Evolutionary conservation across 2,797 vertebrate species (phyloP).

Genomic region (Toxotes lorentzi): DNA sequence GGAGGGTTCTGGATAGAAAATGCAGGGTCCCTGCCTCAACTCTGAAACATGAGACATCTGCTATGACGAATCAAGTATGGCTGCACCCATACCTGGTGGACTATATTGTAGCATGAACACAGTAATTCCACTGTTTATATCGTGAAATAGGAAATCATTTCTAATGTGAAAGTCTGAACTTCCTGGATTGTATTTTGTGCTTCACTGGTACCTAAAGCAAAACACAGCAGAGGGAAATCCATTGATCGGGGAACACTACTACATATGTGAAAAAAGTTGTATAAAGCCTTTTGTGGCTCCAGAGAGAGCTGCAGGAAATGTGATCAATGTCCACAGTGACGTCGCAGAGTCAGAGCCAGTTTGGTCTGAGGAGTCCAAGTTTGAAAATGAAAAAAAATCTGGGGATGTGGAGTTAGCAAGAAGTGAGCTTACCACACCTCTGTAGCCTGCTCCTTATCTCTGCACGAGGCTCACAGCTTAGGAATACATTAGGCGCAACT

Average conservation of each 20-base stretch:
- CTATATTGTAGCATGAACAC: not conserved
- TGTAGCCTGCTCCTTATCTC: not conserved
- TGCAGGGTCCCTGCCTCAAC: not conserved
- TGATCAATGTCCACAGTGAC: not conserved
- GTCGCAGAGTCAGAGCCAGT: not conserved
- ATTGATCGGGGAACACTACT: not conserved
- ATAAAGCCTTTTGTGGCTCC: not conserved
- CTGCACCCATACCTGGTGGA: not conserved
- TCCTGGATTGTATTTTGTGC: not conserved
- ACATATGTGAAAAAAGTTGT: not conserved
- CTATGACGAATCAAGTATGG: not conserved
- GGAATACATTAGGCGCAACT: not conserved
- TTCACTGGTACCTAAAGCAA: not conserved
- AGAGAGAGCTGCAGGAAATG: not conserved
- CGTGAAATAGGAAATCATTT: not conserved
- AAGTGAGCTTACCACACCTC: not conserved
- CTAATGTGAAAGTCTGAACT: not conserved
- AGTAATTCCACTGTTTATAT: not conserved
- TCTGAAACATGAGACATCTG: not conserved
- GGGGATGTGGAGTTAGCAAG: not conserved
- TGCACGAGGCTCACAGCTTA: not conserved
- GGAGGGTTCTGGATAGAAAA: not conserved
- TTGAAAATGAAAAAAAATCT: not conserved
- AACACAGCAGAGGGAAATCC: not conserved
- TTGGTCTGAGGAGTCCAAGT: not conserved